Percentiles rank a stretch among this genome's conserved stretches.
Evolutionary conservation across 2,888 invertebrate species (phyloP).

Genomic region (Chrysodeixis includens): DNA sequence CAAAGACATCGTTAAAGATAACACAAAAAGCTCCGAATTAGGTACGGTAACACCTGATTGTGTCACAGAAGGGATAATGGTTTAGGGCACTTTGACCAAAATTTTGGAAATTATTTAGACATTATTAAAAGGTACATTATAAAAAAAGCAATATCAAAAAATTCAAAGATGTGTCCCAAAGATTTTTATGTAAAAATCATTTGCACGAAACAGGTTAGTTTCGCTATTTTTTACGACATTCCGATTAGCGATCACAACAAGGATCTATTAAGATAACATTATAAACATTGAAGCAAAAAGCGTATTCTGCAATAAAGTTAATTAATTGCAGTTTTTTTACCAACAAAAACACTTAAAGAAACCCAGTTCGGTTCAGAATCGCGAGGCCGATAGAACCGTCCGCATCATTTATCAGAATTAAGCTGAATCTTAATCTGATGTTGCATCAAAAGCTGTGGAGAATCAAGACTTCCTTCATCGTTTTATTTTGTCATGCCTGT

Average conservation of each 20-base stretch:
- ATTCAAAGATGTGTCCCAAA: neutral
- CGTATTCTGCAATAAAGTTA: constrained; percentile 29
- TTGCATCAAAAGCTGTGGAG: constrained; percentile 50
- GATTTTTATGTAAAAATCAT: too few species aligned
- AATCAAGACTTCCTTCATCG: constrained; percentile 61
- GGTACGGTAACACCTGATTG: constrained; percentile 65
- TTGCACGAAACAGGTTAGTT: neutral
- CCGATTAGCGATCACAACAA: constrained; percentile 25
- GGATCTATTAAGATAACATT: constrained; percentile 34
- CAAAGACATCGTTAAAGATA: constrained; percentile 79
- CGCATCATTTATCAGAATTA: constrained; percentile 61
- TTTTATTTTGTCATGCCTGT: constrained; percentile 63
- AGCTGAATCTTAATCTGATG: constrained; percentile 49
- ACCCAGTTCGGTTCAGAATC: constrained; percentile 37
- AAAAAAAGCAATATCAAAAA: neutral
- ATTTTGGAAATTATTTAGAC: constrained; percentile 2
- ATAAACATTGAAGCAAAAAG: constrained; percentile 38
- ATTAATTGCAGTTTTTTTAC: constrained; percentile 44
- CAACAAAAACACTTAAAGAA: constrained; percentile 47
- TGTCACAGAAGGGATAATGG: constrained; percentile 47
- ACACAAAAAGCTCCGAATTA: constrained; percentile 75
- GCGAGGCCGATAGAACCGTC: constrained; percentile 49
- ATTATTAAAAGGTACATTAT: neutral
- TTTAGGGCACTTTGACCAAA: constrained; percentile 19
- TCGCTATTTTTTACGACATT: neutral